A percentile compares a stretch with the other conserved stretches of the same genome.
phyloP scores from a whole-genome alignment of 2,888 invertebrate species.

The Acrobasis consociella region DNA sequence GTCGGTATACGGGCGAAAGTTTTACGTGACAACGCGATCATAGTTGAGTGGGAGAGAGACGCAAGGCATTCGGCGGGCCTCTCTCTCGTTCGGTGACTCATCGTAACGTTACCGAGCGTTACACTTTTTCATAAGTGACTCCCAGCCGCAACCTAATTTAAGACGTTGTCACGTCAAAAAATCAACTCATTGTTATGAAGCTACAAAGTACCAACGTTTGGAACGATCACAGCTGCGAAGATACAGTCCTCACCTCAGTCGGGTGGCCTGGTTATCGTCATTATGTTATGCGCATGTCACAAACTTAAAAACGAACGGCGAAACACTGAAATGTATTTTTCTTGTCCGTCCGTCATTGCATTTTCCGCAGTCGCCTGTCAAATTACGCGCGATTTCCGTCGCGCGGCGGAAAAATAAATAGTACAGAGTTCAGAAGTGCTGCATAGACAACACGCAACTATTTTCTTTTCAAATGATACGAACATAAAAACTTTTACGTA shows the following conservation, averaged over 20 bases:
- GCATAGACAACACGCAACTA: constrained; percentile 22
- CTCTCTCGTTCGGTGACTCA: too few species aligned
- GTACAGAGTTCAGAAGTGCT: constrained; percentile 20
- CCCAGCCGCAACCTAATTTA: too few species aligned
- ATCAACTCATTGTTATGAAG: too few species aligned
- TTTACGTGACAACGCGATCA: too few species aligned
- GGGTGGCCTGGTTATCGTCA: not conserved
- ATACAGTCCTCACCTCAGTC: not conserved
- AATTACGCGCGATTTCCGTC: constrained; percentile 44
- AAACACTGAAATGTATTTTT: constrained; percentile 42
- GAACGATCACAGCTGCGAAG: too few species aligned
- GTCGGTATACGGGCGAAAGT: too few species aligned
- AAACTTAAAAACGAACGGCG: constrained; percentile 48
- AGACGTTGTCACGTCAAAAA: too few species aligned
- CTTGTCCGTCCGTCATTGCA: constrained; percentile 54
- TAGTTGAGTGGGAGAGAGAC: too few species aligned
- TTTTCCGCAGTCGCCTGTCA: constrained; percentile 63
- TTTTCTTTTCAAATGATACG: constrained; percentile 20
- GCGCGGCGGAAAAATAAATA: constrained; percentile 22
- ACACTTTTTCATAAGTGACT: too few species aligned
- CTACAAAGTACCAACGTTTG: too few species aligned
- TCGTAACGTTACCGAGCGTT: too few species aligned
- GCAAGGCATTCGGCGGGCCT: too few species aligned
- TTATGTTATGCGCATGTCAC: constrained; percentile 59
- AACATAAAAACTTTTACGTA: not conserved